Base-by-base conservation (phyloP, 2,888 invertebrate species). In the Itoplectis maculator region DNA sequence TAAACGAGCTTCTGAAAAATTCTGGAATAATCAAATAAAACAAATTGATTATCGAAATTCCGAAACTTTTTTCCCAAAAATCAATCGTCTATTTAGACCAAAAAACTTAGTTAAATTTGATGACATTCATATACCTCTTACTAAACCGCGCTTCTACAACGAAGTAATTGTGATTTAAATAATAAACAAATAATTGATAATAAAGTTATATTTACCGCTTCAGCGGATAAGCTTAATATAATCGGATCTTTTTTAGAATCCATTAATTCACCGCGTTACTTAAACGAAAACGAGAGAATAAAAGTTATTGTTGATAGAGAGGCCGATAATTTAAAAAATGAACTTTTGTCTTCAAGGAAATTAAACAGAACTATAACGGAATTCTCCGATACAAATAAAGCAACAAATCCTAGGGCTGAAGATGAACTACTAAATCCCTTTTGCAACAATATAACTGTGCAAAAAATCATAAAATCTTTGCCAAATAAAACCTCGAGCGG, bases 401-500 rank as follows among this genome's bases (percentile, higher is more conserved):
- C 61, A 42, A n/a, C 15, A 0, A n/a, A 54, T 18, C 40, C 61
- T 37, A 13, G 18, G 15, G 0, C 54, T 45, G 18, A 66, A 68
- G 15, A 29, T 49, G 13, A 29, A 5, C 5, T 23, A 29, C 20
- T 69, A 9, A 75, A 81, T 29, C n/a, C 47, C n/a, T 20, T 81
- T 1, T 7, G 9, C 13, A 76, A 68, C 51, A 68, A 76, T 1
- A 9, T 0, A 2, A 3, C 5, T 0, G 13, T n/a, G 6, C 42
- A 20, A 18, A 66, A 54, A 56, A 73, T 56, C 0, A 4, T 74
- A 0, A 40, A 29, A 20, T 23, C 66, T 9, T 35, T 79, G 9
- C 72, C 59, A 3, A 79, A 84, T 47, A 84, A 85, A 81, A 83
- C 83, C 15, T 85, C 84, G 0, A 42, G 20, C 0, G 81, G 82